These are phyloP conservation scores for Sturmia bella DNA, from an alignment of 2,888 invertebrate genomes.

Conservation along the genomic window DNA sequence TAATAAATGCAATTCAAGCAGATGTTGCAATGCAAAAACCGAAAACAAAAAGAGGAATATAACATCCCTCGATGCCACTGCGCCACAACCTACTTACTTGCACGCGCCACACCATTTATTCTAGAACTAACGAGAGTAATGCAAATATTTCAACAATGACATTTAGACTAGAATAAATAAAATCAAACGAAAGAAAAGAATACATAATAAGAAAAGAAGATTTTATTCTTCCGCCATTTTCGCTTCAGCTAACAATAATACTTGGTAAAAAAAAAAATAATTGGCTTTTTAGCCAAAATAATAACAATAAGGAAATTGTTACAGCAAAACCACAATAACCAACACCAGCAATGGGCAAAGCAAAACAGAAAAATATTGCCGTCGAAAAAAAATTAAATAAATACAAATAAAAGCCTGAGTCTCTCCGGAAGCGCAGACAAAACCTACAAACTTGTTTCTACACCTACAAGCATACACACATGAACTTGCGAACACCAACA, in stretches of 20 bases:
- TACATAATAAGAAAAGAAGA: constrained; percentile 35
- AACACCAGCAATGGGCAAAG: constrained; percentile 42
- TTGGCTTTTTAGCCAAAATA: constrained; percentile 64
- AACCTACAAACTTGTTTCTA: not conserved
- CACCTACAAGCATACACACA: not conserved
- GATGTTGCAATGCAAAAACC: constrained; percentile 46
- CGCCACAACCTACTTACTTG: not conserved
- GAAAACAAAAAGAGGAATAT: not conserved
- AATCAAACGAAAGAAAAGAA: constrained; percentile 23
- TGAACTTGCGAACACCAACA: not conserved
- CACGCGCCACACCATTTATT: not conserved
- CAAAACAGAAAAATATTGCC: constrained; percentile 16
- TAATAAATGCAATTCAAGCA: constrained; percentile 67
- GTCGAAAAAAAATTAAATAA: constrained; percentile 49
- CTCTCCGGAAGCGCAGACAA: constrained; percentile 8
- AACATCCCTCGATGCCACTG: constrained; percentile 7
- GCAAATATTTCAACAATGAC: constrained; percentile 68
- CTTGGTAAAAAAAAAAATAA: constrained; percentile 34
- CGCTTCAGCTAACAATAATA: constrained; percentile 51
- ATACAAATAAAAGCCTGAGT: constrained; percentile 62
- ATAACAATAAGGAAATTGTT: constrained; percentile 69
- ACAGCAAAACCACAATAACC: constrained; percentile 65
- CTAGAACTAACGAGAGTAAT: constrained; percentile 31
- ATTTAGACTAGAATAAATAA: constrained; percentile 66
- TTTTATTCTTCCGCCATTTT: constrained; percentile 47